Percentiles rank a stretch among this genome's conserved stretches.
Conservation (phyloP, 2,797 vertebrate genomes). For the Pipistrellus kuhlii region DNA sequence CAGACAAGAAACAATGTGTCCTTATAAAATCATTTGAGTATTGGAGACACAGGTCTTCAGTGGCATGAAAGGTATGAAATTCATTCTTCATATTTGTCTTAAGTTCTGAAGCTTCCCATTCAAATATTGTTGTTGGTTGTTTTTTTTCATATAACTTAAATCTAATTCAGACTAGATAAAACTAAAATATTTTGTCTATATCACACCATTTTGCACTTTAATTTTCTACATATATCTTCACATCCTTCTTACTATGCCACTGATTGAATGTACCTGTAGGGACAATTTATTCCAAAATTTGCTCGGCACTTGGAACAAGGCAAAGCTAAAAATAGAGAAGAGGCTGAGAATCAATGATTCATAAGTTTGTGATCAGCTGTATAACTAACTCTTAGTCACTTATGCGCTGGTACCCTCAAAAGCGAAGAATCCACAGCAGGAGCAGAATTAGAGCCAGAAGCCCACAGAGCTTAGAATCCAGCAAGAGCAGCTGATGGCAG, state of each 20-base stretch:
- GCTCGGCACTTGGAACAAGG: not conserved
- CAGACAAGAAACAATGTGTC: not conserved
- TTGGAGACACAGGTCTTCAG: not conserved
- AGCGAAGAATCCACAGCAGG: not conserved
- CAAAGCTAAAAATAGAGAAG: not conserved
- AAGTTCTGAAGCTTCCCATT: not conserved
- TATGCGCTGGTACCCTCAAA: not conserved
- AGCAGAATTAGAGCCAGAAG: not conserved
- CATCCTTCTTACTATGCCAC: not conserved
- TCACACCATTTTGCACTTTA: not conserved
- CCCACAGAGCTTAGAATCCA: not conserved
- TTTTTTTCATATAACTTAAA: not conserved
- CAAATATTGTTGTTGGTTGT: not conserved
- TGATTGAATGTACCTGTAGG: not conserved
- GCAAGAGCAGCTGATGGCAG: not conserved
- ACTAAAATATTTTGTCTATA: not conserved
- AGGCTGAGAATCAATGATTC: not conserved
- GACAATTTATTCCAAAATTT: not conserved
- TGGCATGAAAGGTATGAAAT: not conserved
- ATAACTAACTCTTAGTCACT: not conserved
- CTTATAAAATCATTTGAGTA: not conserved
- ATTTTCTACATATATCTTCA: not conserved
- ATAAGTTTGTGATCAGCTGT: not conserved
- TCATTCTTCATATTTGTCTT: not conserved
- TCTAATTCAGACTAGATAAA: not conserved